Evolutionary conservation across 2,113 vertebrate genomes (phyloP).

Genomic region (Neoarius graeffei): DNA sequence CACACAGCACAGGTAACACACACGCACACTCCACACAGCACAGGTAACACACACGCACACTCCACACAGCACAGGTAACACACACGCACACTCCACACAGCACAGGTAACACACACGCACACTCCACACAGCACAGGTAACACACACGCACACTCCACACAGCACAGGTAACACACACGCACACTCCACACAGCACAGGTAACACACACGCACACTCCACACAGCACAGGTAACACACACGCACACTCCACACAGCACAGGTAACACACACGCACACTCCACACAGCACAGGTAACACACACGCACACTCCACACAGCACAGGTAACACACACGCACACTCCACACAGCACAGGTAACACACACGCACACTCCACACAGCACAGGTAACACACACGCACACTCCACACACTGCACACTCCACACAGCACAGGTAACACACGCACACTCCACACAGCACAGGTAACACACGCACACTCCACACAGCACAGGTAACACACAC

Average conservation of each 20-base stretch:
- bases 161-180: background rate
- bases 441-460: background rate
- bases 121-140: background rate
- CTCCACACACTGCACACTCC: no score
- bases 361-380: slow-evolving; percentile 77
- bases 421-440: background rate
- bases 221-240: slow-evolving; percentile 61
- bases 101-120: slow-evolving; percentile 72
- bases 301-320: background rate
- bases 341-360: slow-evolving; percentile 13
- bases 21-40: background rate
- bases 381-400: slow-evolving; percentile 72
- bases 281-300: no score
- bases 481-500: slow-evolving; percentile 61
- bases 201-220: slow-evolving; percentile 74
- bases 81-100: slow-evolving; percentile 77
- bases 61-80: no score
- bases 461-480: background rate
- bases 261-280: slow-evolving; percentile 55
- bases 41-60: no score
- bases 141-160: background rate
- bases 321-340: no score
- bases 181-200: background rate
- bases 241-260: slow-evolving; percentile 76
- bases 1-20: no score